Percentiles rank a stretch among this genome's conserved stretches.
These are phyloP conservation scores for Peromyscus nudipes DNA, from an alignment of 2,797 vertebrate species.

Conservation along the genomic window DNA sequence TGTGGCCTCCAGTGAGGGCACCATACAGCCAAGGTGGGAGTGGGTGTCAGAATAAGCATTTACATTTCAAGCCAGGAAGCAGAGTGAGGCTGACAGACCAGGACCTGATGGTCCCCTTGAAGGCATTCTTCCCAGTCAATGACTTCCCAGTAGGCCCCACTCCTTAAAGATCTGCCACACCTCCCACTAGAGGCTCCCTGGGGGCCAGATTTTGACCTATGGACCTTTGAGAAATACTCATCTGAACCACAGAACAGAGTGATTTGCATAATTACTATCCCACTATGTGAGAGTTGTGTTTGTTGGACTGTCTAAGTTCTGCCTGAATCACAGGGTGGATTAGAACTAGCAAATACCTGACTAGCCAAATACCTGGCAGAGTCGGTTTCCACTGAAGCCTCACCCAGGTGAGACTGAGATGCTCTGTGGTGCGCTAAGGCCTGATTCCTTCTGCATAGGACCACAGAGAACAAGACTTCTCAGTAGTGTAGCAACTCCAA, in stretches of 20 bases:
- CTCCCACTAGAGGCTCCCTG: not conserved
- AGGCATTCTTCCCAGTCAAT: no score
- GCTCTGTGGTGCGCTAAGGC: not conserved
- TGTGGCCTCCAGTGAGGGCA: not conserved
- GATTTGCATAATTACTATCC: not conserved
- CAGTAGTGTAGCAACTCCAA: rapidly evolving
- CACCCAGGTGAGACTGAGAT: not conserved
- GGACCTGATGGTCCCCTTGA: not conserved
- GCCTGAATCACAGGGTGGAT: not conserved
- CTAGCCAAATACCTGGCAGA: not conserved
- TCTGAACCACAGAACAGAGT: not conserved
- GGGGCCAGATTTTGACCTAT: not conserved
- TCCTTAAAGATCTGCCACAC: not conserved
- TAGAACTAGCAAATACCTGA: no score
- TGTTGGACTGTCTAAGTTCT: not conserved
- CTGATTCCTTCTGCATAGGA: not conserved
- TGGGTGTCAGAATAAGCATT: not conserved
- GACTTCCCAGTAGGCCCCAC: not conserved
- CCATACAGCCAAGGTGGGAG: not conserved
- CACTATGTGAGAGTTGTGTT: not conserved
- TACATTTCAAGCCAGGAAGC: not conserved
- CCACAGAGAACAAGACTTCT: not conserved
- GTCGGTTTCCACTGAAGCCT: not conserved
- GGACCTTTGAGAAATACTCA: not conserved
- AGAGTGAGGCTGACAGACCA: not conserved